Percentiles rank a stretch among this genome's conserved stretches.
Conservation (phyloP, 2,888 invertebrate species). For the Mythimna vitellina region DNA sequence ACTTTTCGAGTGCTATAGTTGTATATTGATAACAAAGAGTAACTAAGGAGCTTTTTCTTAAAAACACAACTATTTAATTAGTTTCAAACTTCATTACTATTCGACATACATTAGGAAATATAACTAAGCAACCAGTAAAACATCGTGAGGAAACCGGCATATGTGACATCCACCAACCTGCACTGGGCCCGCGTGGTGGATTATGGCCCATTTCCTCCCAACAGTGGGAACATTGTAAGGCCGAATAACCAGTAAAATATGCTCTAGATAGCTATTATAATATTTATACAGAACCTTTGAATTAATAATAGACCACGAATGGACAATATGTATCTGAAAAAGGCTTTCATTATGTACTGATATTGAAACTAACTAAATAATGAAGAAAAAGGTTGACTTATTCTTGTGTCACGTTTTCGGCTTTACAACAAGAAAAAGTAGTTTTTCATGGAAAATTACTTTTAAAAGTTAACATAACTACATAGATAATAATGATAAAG, state of each 20-base stretch:
- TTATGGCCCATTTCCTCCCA: too few relatives aligned
- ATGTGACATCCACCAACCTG: too few relatives aligned
- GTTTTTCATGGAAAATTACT: background rate
- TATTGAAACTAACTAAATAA: background rate
- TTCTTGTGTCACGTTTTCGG: background rate
- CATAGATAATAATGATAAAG: background rate
- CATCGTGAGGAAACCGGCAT: too few relatives aligned
- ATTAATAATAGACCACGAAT: conserved; percentile 8
- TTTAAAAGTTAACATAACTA: background rate
- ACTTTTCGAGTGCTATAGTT: too few relatives aligned
- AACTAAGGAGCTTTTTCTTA: background rate
- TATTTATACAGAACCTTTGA: background rate
- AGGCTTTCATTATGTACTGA: background rate
- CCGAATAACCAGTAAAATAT: background rate
- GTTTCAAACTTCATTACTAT: background rate
- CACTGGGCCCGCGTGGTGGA: too few relatives aligned
- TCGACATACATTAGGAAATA: background rate
- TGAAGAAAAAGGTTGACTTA: background rate
- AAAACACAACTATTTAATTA: background rate
- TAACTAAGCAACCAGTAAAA: background rate
- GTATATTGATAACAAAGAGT: background rate
- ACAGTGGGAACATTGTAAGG: too few relatives aligned
- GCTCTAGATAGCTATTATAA: background rate
- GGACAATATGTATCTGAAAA: background rate
- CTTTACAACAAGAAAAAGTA: background rate